Evolutionary conservation across 1,140 invertebrate species (phyloP).

Genomic region (Bombyx mori): ASM3026992v2 NC_085125.1:7140501-7141000

Average conservation of each 20-base stretch:
- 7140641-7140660: constrained; percentile 20
- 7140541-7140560: no score
- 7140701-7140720: constrained; percentile 28
- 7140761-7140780: constrained; percentile 25
- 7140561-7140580: no score
- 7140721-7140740: constrained; percentile 41
- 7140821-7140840: constrained; percentile 29
- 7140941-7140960: no score
- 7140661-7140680: constrained; percentile 44
- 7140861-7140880: constrained; percentile 12
- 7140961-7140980: no score
- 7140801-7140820: constrained; percentile 13
- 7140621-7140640: no score
- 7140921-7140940: background rate
- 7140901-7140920: constrained; percentile 8
- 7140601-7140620: no score
- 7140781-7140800: constrained; percentile 18
- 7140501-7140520: no score
- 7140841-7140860: constrained; percentile 17
- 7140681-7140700: constrained; percentile 32
- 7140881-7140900: constrained; percentile 21
- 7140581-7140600: no score
- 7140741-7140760: constrained; percentile 19
- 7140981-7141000: no score
- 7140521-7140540: no score